Percentiles rank a stretch among this genome's conserved stretches.
Evolutionary conservation across 1,140 invertebrate species (phyloP).

Genomic region (Onthophagus taurus): DNA sequence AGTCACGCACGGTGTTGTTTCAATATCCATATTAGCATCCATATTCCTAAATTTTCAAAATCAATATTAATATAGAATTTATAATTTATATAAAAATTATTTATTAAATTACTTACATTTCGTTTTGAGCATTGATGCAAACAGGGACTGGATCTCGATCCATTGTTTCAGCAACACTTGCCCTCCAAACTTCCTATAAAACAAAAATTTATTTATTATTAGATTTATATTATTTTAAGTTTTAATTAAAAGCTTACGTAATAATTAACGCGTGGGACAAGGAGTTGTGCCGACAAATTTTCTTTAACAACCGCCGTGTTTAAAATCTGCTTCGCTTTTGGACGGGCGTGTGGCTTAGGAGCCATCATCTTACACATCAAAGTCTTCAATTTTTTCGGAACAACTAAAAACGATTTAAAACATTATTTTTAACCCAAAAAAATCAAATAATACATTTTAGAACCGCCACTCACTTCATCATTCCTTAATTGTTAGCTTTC

Average conservation of each 20-base stretch:
- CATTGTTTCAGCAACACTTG: too few relatives aligned
- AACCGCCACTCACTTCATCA: background rate
- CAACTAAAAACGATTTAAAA: background rate
- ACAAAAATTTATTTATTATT: background rate
- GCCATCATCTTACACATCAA: constrained; percentile 5
- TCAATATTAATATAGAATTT: background rate
- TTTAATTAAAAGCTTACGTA: constrained; percentile 7
- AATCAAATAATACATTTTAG: background rate
- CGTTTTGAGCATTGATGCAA: background rate
- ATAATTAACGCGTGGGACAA: background rate
- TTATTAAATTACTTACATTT: background rate
- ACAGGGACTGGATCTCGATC: too few relatives aligned
- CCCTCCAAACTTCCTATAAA: background rate
- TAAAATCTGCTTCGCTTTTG: background rate
- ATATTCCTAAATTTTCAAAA: background rate
- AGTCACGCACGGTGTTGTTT: background rate
- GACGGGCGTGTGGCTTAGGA: background rate
- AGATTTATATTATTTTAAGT: too few relatives aligned
- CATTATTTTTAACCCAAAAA: background rate
- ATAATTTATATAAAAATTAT: background rate
- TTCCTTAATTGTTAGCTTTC: background rate
- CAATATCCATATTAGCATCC: background rate
- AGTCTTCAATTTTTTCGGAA: background rate
- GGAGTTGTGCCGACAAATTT: background rate
- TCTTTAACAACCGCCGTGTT: background rate